Evolutionary conservation across 2,888 invertebrate species (phyloP), one percentile per base, ranked within the genome.

Genomic region (Poecilus cupreus): DNA sequence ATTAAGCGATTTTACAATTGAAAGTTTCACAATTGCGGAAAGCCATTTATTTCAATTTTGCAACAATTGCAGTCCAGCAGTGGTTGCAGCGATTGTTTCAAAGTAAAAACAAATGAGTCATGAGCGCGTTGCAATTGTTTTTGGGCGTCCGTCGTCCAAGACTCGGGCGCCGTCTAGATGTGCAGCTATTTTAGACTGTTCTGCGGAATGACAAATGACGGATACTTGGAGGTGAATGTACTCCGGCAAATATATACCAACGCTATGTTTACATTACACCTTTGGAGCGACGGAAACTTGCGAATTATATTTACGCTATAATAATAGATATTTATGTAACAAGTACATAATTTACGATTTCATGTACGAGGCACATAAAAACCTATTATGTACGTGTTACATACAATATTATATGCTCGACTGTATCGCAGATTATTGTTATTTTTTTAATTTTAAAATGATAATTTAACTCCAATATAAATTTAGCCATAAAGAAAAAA

Each of bases 141-240:
- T 68, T 68, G 64, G 64, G 64, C 37, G 64, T 68, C 13, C 13
- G 46, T 46, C 13, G 46, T 10, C 46, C 46, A 46, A 46, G 46
- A 20, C 64, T 68, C 37, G 20, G 60, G 77, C 60, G 60, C 77
- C 60, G 22, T 80, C 70, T 80, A 54, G 43, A 51, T 49, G 72
- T 57, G 51, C 39, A 54, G 72, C 57, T 80, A 80, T 80, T 80
- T 80, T 80, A 80, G 57, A 80, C 32, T 72, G n/a, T n/a, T 64
- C 75, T 79, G 70, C 72, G 72, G 80, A 80, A 80, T 72, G 80
- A 80, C 80, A 80, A 80, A 80, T 80, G 80, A 80, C 10, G 51
- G 80, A 80, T 79, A 39, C 57, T 13, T 43, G 32, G 46, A 80
- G 80, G 80, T 80, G 72, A 80, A 72, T 18, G 80, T 20, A 80